Evolutionary conservation across 2,113 vertebrate genomes (phyloP).

Genomic region (Crotalus helleri): DNA sequence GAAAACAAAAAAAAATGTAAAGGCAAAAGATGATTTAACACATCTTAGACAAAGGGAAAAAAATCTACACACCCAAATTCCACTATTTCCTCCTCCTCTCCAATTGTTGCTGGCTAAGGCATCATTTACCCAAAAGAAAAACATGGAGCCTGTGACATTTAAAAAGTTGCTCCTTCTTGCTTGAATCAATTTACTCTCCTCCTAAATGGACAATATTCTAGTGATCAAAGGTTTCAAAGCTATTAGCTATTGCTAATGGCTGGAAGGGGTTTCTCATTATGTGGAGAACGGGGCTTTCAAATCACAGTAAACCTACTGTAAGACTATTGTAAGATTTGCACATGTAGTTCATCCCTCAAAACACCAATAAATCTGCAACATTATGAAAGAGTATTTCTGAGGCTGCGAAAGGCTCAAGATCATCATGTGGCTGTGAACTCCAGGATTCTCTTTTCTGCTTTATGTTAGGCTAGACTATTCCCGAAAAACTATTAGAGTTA

Average conservation of each 20-base stretch:
- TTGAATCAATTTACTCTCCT: neutral
- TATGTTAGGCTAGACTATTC: neutral
- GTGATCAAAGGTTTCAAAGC: neutral
- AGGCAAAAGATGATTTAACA: neutral
- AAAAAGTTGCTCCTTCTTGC: neutral
- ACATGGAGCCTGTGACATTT: neutral
- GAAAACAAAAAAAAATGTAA: neutral
- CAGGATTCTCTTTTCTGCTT: neutral
- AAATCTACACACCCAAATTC: neutral
- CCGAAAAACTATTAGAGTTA: neutral
- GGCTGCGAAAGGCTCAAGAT: neutral
- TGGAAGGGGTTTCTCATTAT: neutral
- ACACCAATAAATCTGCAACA: neutral
- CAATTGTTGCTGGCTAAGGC: neutral
- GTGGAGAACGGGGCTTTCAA: neutral
- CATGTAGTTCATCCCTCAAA: neutral
- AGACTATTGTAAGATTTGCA: neutral
- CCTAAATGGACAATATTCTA: neutral
- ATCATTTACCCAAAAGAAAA: neutral
- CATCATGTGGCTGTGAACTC: neutral
- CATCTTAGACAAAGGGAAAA: neutral
- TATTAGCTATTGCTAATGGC: neutral
- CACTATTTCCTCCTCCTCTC: fast-evolving
- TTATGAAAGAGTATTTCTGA: neutral
- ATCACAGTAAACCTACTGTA: neutral